A percentile compares a stretch with the other conserved stretches of the same genome.
phyloP scores from a whole-genome alignment of 2,888 invertebrate genomes.

The Corbicula japonica region DNA sequence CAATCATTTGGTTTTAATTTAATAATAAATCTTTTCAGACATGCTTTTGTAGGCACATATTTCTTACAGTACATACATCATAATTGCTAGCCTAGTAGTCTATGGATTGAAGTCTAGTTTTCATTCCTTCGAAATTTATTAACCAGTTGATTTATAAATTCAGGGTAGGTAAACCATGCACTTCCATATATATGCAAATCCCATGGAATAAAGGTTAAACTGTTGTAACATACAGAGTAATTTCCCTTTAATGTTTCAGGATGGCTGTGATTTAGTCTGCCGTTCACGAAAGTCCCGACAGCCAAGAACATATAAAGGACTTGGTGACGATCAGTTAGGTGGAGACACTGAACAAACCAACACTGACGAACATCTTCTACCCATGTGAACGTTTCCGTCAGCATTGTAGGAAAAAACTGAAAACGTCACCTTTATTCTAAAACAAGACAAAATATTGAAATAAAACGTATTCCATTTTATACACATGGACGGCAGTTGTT shows the following conservation, averaged over 20 bases:
- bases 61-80: no score
- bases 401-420: no score
- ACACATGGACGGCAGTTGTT: no score
- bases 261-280: constrained; percentile 86
- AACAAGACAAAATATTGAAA: no score
- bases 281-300: constrained; percentile 79
- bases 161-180: no score
- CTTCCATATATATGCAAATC: no score
- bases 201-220: neutral
- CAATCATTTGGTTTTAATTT: no score
- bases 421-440: no score
- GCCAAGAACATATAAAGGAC: constrained; percentile 83
- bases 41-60: no score
- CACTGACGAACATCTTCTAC: constrained; percentile 84
- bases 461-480: no score
- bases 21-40: no score
- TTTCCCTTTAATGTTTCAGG: constrained; percentile 75
- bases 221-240: neutral
- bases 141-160: neutral
- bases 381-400: no score
- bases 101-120: neutral
- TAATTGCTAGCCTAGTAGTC: neutral
- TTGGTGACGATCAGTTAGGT: constrained; percentile 84
- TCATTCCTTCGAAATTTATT: neutral
- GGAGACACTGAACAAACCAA: constrained; percentile 70